These are phyloP conservation scores for Ailuropoda melanoleuca DNA, from an alignment of 2,113 vertebrate species.

Conservation along the genomic window DNA sequence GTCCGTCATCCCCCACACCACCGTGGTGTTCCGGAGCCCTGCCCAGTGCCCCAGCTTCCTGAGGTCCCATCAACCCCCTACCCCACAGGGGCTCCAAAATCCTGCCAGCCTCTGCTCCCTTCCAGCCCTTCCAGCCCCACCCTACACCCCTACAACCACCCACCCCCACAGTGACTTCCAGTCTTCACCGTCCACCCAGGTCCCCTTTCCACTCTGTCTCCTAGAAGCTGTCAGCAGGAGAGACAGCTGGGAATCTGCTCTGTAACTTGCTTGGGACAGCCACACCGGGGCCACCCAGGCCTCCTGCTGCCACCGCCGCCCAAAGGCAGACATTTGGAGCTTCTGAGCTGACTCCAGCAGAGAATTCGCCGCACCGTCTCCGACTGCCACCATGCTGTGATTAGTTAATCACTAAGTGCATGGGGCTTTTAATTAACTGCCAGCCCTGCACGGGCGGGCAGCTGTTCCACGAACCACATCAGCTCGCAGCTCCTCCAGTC, in stretches of 20 bases:
- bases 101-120: rapidly evolving
- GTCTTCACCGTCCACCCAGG: rapidly evolving
- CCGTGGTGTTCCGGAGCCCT: not conserved
- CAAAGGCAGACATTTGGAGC: slow-evolving; percentile 81
- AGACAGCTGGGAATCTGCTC: slow-evolving; percentile 76
- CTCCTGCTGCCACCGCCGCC: slow-evolving; percentile 78
- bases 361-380: slow-evolving; percentile 79
- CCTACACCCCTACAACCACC: not conserved
- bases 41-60: not conserved
- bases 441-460: slow-evolving; percentile 82
- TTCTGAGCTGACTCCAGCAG: slow-evolving; percentile 81
- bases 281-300: slow-evolving; percentile 73
- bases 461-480: slow-evolving; percentile 84
- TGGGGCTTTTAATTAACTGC: slow-evolving; percentile 87
- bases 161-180: rapidly evolving
- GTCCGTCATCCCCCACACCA: not conserved
- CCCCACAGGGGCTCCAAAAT: not conserved
- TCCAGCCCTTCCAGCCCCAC: not conserved
- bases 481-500: slow-evolving; percentile 74
- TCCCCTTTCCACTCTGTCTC: slow-evolving; percentile 35
- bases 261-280: slow-evolving; percentile 65
- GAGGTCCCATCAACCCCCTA: rapidly evolving
- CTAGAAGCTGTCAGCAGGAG: slow-evolving; percentile 63
- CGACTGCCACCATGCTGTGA: slow-evolving; percentile 85
- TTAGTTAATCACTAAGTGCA: slow-evolving; percentile 87